Evolutionary conservation across 2,797 vertebrate genomes (phyloP), one percentile per base, ranked within the genome.

Genomic region (Leucoraja ocellata): DNA sequence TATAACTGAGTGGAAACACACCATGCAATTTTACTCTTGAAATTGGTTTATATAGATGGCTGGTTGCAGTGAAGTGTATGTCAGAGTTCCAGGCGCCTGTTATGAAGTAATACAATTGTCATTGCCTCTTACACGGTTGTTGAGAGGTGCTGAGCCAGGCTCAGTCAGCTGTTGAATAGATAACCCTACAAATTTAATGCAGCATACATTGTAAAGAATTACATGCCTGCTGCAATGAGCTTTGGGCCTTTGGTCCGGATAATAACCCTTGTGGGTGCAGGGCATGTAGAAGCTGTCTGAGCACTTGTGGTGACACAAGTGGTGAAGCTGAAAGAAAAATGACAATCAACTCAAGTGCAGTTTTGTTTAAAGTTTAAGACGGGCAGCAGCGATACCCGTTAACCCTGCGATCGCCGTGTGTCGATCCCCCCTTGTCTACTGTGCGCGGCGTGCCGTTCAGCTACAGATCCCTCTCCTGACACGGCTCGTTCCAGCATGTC

Each of bases 101-200:
- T 96, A 96, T 95, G 96, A 96, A 97, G 96, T 96, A 96, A 96
- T 96, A 96, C 97, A 97, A 97, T 97, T 97, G 96, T 96, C 95
- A 96, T 96, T 93, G 96, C 96, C 96, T 96, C 96, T 97, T 97
- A 97, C 97, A 97, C 96, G 96, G 96, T 96, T 97, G 97, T 97
- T 96, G 96, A 96, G 96, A 95, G 97, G 96, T 96, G 94, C 97
- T 96, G 96, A 96, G 97, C 96, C 96, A 96, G 95, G 96, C 96
- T 97, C 97, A 97, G 95, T 97, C 97, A 97, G 97, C 97, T 98
- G 97, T 97, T 98, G 97, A 98, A 98, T 97, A 97, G 97, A 98
- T 98, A 98, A 97, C 97, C 98, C 97, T 97, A 97, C 97, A 97
- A 97, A 96, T 97, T 97, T 98, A 98, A 97, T 97, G 96, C 96